Conservation (phyloP, 1,140 invertebrate genomes). For the Camponotus floridanus region DNA sequence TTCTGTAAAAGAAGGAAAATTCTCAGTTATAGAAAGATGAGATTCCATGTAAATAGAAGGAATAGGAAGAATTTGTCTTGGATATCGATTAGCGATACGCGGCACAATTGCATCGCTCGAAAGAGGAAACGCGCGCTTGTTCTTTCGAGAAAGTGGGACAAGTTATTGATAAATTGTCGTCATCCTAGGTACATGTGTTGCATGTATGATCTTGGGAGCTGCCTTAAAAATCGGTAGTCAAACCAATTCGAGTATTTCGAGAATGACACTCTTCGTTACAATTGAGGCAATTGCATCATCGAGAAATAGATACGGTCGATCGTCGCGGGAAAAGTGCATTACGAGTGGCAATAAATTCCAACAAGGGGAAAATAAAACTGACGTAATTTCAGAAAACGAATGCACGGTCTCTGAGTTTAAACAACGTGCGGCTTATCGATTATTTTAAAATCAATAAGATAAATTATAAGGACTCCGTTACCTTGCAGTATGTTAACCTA, state of each 20-base stretch:
- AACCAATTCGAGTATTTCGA: background rate
- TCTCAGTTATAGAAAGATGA: background rate
- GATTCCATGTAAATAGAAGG: conserved; percentile 21
- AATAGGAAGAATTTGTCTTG: conserved; percentile 45
- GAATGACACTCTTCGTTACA: background rate
- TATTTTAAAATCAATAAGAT: conserved; percentile 55
- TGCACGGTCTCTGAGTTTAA: background rate
- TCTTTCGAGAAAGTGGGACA: conserved; percentile 47
- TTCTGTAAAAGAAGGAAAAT: conserved; percentile 19
- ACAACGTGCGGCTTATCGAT: conserved; percentile 45
- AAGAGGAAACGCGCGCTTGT: conserved; percentile 32
- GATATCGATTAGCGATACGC: conserved; percentile 44
- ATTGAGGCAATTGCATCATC: too few relatives aligned
- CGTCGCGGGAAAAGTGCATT: background rate
- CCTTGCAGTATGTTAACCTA: conserved; percentile 53
- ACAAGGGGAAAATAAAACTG: background rate
- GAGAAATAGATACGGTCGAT: background rate
- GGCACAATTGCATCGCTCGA: conserved; percentile 13
- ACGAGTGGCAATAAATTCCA: background rate
- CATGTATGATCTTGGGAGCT: background rate
- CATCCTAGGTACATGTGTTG: background rate
- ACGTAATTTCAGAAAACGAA: background rate
- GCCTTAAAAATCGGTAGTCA: background rate
- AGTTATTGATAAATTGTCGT: conserved; percentile 59
- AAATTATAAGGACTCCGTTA: conserved; percentile 44